Base-by-base conservation (phyloP, 2,797 vertebrate species). In the Zalophus californianus region DNA sequence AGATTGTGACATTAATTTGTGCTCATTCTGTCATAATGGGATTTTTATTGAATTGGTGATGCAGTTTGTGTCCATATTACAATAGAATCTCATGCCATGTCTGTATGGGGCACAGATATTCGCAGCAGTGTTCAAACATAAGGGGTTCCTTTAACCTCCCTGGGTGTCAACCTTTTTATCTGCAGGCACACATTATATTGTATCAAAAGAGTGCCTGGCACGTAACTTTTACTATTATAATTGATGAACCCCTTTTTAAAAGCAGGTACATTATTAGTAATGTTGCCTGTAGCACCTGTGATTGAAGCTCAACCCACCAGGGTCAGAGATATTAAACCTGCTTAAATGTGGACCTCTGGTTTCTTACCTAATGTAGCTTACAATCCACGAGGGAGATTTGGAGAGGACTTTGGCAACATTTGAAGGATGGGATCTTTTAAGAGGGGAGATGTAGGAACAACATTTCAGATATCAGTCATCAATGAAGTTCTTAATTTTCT, bases 401-500 rank as follows among this genome's bases (percentile, higher is more conserved):
- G 77, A 58, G 62, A 64, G 14, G 90, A 50, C 44, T 84, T 64
- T 64, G 35, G 48, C 44, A 60, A 9, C 38, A 73, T 68, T 60
- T 64, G 62, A 80, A 15, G 52, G 20, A 14, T 48, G 21, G 41
- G 18, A 78, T 80, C 48, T 86, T 60, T 27, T 48, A 27, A 41
- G 23, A 60, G 41, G 50, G 68, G 29, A 96, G 75, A 91, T 16
- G 58, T 48, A 13, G 50, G 35, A 82, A 25, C 56, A 62, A 52
- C 20, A 86, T 70, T 48, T 78, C 16, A 70, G 29, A 41, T 41
- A 3, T 35, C 18, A 77, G 29, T 64, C 38, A 58, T 73, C 8
- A 64, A 41, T 32, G 20, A 62, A 85, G n/a, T 32, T 96, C 13
- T 84, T 68, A 20, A 77, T 91, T 93, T 89, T 92, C 73, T 23